Conservation (phyloP, 2,113 vertebrate genomes). For the Callopanchax toddi region DNA sequence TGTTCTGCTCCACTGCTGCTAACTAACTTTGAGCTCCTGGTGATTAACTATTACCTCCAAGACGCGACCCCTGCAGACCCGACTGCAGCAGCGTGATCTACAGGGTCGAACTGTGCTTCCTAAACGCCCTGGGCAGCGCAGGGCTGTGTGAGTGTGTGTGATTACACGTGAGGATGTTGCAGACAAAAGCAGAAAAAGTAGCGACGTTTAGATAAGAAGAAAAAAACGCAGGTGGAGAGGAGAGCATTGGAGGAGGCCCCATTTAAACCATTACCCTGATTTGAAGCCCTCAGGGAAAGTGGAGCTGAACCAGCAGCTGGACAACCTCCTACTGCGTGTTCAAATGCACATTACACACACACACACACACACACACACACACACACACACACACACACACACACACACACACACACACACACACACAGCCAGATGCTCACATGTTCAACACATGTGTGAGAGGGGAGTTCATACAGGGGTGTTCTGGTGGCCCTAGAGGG, state of each 20-base stretch:
- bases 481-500: slow-evolving; percentile 61
- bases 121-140: slow-evolving; percentile 67
- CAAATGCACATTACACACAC: slow-evolving; percentile 63
- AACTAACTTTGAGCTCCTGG: slow-evolving; percentile 71
- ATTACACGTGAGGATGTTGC: slow-evolving; percentile 9
- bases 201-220: not conserved
- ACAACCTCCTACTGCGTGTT: slow-evolving; percentile 65
- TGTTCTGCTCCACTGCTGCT: slow-evolving; percentile 61
- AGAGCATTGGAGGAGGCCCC: slow-evolving; percentile 57
- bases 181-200: slow-evolving; percentile 13
- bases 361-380: slow-evolving; percentile 47
- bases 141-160: slow-evolving; percentile 37
- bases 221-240: slow-evolving; percentile 40
- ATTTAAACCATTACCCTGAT: slow-evolving; percentile 81
- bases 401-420: slow-evolving; percentile 22
- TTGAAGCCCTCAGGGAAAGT: slow-evolving; percentile 71
- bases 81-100: slow-evolving; percentile 60
- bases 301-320: slow-evolving; percentile 67
- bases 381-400: slow-evolving; percentile 50
- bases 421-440: slow-evolving; percentile 54
- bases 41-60: slow-evolving; percentile 76
- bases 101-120: slow-evolving; percentile 71
- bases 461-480: slow-evolving; percentile 64
- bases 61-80: slow-evolving; percentile 54
- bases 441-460: slow-evolving; percentile 74